Evolutionary conservation across 2,888 invertebrate species (phyloP), one percentile per base, ranked within the genome.

Genomic region (Caenorhabditis auriculariae): DNA sequence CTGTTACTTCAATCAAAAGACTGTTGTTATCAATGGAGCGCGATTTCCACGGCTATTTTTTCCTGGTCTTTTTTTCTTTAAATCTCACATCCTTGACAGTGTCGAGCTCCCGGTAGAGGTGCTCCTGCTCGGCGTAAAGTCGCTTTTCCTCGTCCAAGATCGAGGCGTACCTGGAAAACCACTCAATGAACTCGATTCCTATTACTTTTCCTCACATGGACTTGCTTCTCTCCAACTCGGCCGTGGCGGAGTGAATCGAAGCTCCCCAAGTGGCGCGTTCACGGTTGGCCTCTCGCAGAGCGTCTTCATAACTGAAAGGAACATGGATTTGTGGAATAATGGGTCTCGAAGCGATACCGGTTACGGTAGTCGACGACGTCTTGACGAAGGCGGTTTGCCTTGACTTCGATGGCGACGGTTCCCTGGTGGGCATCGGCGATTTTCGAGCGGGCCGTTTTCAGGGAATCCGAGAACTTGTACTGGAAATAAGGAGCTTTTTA

Each of bases 181-280:
- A 35, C n/a, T 1, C 12, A 35, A 12, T 35, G n/a, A 15, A 15
- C n/a, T 35, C 12, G 35, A n/a, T 35, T 15, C 12, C 12, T 35
- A n/a, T 35, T n/a, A 35, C 35, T 35, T 35, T 35, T 35, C 12
- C 12, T 15, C n/a, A 35, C 35, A 35, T 35, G n/a, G 35, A 51
- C 42, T 59, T 58, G 49, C 55, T 58, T 27, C 23, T 52, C 23
- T 63, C 55, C 24, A 63, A 54, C 28, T 63, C 63, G 38, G 54
- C 55, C 15, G 24, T 21, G 5, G 63, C 63, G 45, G 57, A 55
- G 17, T 53, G 38, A 37, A 63, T 63, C 4, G 63, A 58, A 46
- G 57, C 62, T 39, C 62, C 58, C 62, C 62, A 62, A 19, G 57
- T 52, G 39, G 57, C 54, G 50, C 54, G 56, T 45, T 62, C 62